Conservation (phyloP, 30 jellyfish, hydroid and myxozoan species). For the Aurelia sp. region DNA sequence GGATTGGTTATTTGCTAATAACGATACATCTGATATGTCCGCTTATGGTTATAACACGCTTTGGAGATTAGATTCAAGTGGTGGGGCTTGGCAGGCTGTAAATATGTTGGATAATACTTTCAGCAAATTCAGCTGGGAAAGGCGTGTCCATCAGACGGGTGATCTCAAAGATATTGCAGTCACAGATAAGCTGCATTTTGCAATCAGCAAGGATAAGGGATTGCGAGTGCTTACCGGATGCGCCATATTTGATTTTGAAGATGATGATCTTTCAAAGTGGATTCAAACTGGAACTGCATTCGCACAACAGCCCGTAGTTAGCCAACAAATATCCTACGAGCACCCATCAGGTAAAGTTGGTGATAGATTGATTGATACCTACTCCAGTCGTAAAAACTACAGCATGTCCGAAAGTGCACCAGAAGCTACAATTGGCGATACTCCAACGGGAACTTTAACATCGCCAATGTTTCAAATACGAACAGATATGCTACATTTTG, state of each 20-base stretch:
- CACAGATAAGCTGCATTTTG: not conserved
- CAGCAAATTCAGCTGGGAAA: slow-evolving; percentile 2
- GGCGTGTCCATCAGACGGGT: slow-evolving; percentile 15
- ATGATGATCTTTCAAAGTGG: slow-evolving; percentile 41
- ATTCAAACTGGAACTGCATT: slow-evolving; percentile 55
- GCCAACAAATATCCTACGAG: not conserved
- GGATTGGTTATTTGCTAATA: not conserved
- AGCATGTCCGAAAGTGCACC: slow-evolving; percentile 10
- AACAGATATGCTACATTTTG: slow-evolving; percentile 31
- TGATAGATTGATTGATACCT: slow-evolving; percentile 37
- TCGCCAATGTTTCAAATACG: slow-evolving; percentile 62
- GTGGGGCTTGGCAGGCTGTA: slow-evolving; percentile 13
- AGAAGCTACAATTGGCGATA: slow-evolving; percentile 15
- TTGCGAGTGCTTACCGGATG: slow-evolving; percentile 36
- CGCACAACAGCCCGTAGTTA: slow-evolving; percentile 43
- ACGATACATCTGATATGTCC: not conserved
- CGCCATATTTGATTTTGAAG: slow-evolving; percentile 66
- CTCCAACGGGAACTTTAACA: slow-evolving; percentile 52
- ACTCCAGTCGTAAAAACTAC: slow-evolving; percentile 21
- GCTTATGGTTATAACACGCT: slow-evolving; percentile 4
- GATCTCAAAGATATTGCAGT: not conserved
- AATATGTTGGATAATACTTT: not conserved
- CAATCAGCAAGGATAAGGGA: slow-evolving; percentile 11
- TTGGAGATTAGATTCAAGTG: slow-evolving; percentile 8
- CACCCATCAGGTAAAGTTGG: slow-evolving; percentile 44